These are phyloP conservation scores for Vanessa tameamea DNA, from an alignment of 1,140 invertebrate species.

Conservation along the genomic window DNA sequence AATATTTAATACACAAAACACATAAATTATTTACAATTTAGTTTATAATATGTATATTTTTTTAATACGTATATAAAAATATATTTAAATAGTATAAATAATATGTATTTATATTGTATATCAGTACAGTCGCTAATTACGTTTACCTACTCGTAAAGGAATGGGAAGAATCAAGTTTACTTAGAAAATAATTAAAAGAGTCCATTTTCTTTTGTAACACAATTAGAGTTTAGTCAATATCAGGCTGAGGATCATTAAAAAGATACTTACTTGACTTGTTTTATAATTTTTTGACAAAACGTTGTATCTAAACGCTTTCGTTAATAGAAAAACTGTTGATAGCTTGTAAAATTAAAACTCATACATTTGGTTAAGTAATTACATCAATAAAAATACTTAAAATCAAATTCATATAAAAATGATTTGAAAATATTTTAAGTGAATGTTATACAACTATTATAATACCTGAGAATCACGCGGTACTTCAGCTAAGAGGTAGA, in stretches of 20 bases:
- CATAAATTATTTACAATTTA: too few species aligned
- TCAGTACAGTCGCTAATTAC: conserved; percentile 3
- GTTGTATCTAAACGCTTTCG: too few species aligned
- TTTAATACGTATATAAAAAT: too few species aligned
- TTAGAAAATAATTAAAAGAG: conserved; percentile 23
- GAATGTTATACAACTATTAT: not conserved
- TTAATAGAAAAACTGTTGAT: too few species aligned
- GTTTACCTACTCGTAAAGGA: not conserved
- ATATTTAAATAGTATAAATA: too few species aligned
- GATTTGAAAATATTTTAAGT: not conserved
- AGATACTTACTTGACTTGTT: not conserved
- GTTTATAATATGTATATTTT: too few species aligned
- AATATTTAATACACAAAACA: not conserved
- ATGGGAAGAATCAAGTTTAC: conserved; percentile 18
- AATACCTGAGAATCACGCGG: conserved; percentile 70
- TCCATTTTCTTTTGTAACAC: conserved; percentile 15
- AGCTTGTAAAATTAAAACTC: too few species aligned
- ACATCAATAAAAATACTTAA: too few species aligned
- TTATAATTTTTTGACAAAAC: too few species aligned
- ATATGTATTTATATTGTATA: not conserved
- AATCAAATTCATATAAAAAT: too few species aligned
- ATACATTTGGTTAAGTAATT: too few species aligned
- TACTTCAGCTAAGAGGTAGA: conserved; percentile 64
- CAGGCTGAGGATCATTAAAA: not conserved
- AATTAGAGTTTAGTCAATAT: not conserved